These are phyloP conservation scores for Mongoloraphidia duomilia DNA, from an alignment of 2,888 invertebrate genomes.

Conservation along the genomic window DNA sequence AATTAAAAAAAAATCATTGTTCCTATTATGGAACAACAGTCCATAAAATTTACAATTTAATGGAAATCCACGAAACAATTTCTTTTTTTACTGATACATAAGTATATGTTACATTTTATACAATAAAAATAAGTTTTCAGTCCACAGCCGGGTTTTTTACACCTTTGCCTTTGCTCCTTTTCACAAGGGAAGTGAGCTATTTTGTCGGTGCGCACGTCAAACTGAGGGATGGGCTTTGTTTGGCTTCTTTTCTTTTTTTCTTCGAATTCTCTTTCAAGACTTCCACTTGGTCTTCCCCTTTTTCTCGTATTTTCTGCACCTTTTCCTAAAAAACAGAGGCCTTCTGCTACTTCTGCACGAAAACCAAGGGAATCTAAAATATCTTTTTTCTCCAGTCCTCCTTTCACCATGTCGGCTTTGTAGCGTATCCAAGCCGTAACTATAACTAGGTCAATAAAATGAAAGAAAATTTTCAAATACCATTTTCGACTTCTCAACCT, in stretches of 20 bases:
- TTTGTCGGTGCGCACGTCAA: background rate
- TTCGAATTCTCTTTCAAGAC: too few relatives aligned
- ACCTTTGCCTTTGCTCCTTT: background rate
- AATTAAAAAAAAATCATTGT: background rate
- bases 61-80: too few relatives aligned
- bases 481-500: conserved; percentile 4
- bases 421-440: conserved; percentile 6
- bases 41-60: too few relatives aligned
- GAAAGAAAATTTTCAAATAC: conserved; percentile 6
- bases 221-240: conserved; percentile 1
- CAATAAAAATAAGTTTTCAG: conserved; percentile 1
- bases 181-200: background rate
- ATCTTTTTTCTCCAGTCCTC: background rate
- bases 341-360: too few relatives aligned
- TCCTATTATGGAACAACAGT: conserved; percentile 1
- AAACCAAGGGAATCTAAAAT: too few relatives aligned
- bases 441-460: conserved; percentile 5
- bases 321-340: too few relatives aligned
- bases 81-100: too few relatives aligned
- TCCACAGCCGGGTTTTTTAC: background rate
- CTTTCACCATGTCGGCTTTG: conserved; percentile 2
- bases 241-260: background rate
- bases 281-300: too few relatives aligned
- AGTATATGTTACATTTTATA: too few relatives aligned
- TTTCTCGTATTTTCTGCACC: too few relatives aligned